phyloP scores from a whole-genome alignment of 2,113 vertebrate species.

The Mustelus asterias region DNA sequence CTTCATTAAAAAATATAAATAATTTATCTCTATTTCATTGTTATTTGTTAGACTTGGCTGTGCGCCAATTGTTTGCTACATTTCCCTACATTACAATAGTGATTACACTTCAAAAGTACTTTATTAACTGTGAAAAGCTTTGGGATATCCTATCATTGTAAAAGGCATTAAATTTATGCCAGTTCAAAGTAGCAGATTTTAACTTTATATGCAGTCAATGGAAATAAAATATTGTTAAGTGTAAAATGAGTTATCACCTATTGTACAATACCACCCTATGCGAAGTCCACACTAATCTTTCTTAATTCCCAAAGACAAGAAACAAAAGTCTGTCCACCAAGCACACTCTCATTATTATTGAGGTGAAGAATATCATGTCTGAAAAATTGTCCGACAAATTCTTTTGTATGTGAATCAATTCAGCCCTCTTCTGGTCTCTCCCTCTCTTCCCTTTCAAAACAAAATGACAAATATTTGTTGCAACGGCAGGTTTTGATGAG shows the following conservation, averaged over 20 bases:
- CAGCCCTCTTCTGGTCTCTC: not conserved
- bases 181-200: not conserved
- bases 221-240: not conserved
- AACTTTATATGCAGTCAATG: not conserved
- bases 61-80: not conserved
- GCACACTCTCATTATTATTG: not conserved
- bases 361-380: not conserved
- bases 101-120: not conserved
- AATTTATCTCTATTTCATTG: not conserved
- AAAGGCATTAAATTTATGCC: not conserved
- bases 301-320: not conserved
- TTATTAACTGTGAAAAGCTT: not conserved
- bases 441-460: not conserved
- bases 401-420: too few species aligned
- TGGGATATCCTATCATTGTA: not conserved
- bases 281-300: not conserved
- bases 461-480: not conserved
- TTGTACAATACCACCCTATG: not conserved
- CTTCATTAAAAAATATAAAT: too few species aligned
- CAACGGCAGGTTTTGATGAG: not conserved
- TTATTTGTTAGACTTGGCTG: not conserved
- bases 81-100: not conserved
- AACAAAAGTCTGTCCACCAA: not conserved
- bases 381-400: not conserved
- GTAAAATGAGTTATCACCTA: not conserved